phyloP scores from a whole-genome alignment of 1,140 invertebrate species.

The Drosophila guanche region DNA sequence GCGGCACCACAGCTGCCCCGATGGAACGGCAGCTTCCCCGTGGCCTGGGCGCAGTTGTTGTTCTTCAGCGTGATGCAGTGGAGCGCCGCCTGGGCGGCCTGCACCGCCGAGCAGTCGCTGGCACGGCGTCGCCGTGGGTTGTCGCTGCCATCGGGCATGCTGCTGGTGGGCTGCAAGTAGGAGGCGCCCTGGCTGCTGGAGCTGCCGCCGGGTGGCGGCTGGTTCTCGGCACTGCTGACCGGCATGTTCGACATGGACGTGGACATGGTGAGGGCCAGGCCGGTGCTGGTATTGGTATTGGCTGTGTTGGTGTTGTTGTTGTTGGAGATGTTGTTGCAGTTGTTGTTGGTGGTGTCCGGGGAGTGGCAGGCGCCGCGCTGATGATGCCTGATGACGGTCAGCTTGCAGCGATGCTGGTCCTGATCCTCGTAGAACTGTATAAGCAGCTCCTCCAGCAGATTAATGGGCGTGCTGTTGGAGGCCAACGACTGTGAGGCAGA shows the following conservation, averaged over 20 bases:
- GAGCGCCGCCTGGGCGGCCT: conserved; percentile 64
- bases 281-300: background rate
- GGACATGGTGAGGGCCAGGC: conserved; percentile 53
- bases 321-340: conserved; percentile 52
- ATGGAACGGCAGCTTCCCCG: conserved; percentile 69
- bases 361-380: conserved; percentile 17
- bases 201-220: conserved; percentile 21
- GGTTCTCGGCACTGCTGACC: conserved; percentile 18
- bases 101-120: conserved; percentile 71
- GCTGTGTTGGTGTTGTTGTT: conserved; percentile 31
- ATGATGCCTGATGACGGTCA: conserved; percentile 47
- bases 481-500: conserved; percentile 46
- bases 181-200: conserved; percentile 15
- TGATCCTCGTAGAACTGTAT: conserved; percentile 81
- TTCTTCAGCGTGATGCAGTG: conserved; percentile 80
- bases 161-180: conserved; percentile 46
- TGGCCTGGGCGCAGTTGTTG: conserved; percentile 64
- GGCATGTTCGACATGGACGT: conserved; percentile 66
- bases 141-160: conserved; percentile 41
- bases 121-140: conserved; percentile 70
- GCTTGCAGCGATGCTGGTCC: conserved; percentile 54
- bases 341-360: conserved; percentile 50
- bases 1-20: conserved; percentile 79
- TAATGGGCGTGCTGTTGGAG: conserved; percentile 52
- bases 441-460: conserved; percentile 73